phyloP scores from a whole-genome alignment of 2,113 vertebrate species.

The Dunckerocampus dactyliophorus region DNA sequence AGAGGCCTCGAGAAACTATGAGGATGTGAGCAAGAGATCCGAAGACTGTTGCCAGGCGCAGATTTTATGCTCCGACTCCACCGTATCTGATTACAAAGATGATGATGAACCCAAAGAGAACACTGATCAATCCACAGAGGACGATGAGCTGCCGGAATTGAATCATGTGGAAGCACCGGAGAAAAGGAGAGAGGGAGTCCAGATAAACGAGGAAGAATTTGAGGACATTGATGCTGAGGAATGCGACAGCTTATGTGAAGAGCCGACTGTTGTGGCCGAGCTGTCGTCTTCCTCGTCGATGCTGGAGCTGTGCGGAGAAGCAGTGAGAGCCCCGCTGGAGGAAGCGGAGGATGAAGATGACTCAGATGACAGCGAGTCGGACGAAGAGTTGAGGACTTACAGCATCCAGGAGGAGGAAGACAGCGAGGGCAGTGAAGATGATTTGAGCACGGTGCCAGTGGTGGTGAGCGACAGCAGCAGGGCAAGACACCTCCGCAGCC shows the following conservation, averaged over 20 bases:
- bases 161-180: conserved; percentile 75
- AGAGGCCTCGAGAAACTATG: conserved; percentile 49
- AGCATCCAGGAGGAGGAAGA: conserved; percentile 80
- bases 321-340: conserved; percentile 68
- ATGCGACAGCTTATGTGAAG: conserved; percentile 75
- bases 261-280: conserved; percentile 38
- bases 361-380: conserved; percentile 90
- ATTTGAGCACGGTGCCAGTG: conserved; percentile 78
- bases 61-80: conserved; percentile 57
- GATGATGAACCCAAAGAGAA: conserved; percentile 50
- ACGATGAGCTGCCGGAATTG: conserved; percentile 60
- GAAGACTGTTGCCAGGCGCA: conserved; percentile 56
- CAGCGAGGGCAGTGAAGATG: conserved; percentile 92
- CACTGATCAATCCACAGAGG: conserved; percentile 50
- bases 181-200: conserved; percentile 66
- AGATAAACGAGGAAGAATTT: conserved; percentile 70
- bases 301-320: conserved; percentile 61
- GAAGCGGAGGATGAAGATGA: conserved; percentile 84
- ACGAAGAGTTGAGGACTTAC: conserved; percentile 91
- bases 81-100: conserved; percentile 42
- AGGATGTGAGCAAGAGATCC: conserved; percentile 39
- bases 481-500: conserved; percentile 82
- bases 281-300: conserved; percentile 63
- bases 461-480: conserved; percentile 89
- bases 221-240: conserved; percentile 82